Conservation (phyloP, 2,888 invertebrate species). For the Rhamphomyia laevipes region DNA sequence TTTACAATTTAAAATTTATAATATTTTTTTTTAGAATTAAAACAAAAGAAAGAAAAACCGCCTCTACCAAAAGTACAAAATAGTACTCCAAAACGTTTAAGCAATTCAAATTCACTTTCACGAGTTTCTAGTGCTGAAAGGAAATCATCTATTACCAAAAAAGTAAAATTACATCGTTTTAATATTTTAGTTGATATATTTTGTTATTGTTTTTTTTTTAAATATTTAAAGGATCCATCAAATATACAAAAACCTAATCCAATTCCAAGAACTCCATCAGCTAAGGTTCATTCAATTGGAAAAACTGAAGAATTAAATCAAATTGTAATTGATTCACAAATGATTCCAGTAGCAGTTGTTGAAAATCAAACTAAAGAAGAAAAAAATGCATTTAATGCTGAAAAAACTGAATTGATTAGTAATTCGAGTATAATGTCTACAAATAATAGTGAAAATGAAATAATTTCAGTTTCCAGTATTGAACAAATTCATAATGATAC, state of each 20-base stretch:
- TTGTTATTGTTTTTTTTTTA: too few relatives aligned
- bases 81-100: slow-evolving; percentile 38
- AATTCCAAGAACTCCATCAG: too few relatives aligned
- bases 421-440: slow-evolving; percentile 5
- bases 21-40: slow-evolving; percentile 13
- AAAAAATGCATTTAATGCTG: slow-evolving; percentile 35
- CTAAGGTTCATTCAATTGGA: neutral
- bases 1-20: neutral
- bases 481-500: neutral
- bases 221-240: too few relatives aligned
- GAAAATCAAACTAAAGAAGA: slow-evolving; percentile 35
- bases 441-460: slow-evolving; percentile 11
- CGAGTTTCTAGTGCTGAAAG: slow-evolving; percentile 30
- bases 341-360: slow-evolving; percentile 3
- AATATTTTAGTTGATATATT: too few relatives aligned
- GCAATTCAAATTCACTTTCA: slow-evolving; percentile 32
- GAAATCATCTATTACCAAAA: slow-evolving; percentile 26
- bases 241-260: too few relatives aligned
- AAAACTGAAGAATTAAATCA: neutral
- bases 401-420: slow-evolving; percentile 25
- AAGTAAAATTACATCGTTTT: slow-evolving; percentile 25
- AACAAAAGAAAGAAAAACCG: slow-evolving; percentile 39
- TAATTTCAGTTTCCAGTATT: slow-evolving; percentile 7
- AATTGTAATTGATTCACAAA: neutral
- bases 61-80: slow-evolving; percentile 39